phyloP scores from a whole-genome alignment of 2,113 vertebrate genomes.

The Catharus minimus region DNA sequence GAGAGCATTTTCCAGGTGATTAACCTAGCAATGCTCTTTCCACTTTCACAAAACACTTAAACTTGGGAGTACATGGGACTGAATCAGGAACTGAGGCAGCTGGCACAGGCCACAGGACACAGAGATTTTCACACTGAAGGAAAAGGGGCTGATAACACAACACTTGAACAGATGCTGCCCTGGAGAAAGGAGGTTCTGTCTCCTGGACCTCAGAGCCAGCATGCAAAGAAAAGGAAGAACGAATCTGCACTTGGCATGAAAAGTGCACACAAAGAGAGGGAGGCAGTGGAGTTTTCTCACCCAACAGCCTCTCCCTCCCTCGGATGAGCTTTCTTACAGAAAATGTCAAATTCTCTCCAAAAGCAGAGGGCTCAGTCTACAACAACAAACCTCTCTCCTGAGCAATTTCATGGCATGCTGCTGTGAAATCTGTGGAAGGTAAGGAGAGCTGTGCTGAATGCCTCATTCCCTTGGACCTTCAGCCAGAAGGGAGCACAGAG shows the following conservation, averaged over 20 bases:
- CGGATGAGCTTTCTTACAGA: not conserved
- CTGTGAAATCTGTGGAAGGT: not conserved
- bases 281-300: not conserved
- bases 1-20: not conserved
- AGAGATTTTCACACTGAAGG: not conserved
- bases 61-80: not conserved
- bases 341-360: not conserved
- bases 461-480: not conserved
- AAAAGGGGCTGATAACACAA: not conserved
- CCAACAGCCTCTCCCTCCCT: not conserved
- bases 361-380: not conserved
- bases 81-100: not conserved
- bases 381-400: not conserved
- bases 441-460: not conserved
- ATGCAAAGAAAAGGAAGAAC: not conserved
- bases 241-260: not conserved
- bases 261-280: not conserved
- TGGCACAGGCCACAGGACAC: not conserved
- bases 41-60: not conserved
- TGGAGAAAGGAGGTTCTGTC: not conserved
- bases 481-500: not conserved
- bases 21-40: not conserved
- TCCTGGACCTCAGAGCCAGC: not conserved
- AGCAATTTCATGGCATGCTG: not conserved
- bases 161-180: not conserved